Evolutionary conservation across 2,113 vertebrate genomes (phyloP), one percentile per base, ranked within the genome.

Genomic region (Furnarius figulus): DNA sequence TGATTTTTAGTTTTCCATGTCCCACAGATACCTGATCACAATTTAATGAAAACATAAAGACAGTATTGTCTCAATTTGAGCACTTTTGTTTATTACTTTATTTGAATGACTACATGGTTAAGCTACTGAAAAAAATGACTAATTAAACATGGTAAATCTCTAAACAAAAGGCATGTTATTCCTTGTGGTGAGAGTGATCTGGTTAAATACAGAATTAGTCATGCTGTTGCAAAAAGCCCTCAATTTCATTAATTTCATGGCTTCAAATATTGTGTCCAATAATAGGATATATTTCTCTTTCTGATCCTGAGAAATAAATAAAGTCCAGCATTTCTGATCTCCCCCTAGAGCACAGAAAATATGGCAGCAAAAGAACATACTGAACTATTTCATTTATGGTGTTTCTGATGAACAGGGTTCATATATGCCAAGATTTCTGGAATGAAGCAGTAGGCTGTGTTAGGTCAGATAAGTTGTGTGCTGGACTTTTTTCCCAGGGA

Each of bases 61-160:
- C 72, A 93, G 76, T 95, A 97, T 97, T 83, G 96, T 97, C 93
- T 98, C 96, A 97, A 97, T 91, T 97, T 81, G 76, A 78, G 50
- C 93, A 94, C 92, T 95, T 97, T 94, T 96, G 96, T 97, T 95
- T 96, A 96, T 98, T 92, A 96, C 85, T 97, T 96, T 97, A 97
- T 98, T 97, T 97, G 95, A 95, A 70, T 95, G 94, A 98, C 82
- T 97, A 97, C 97, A 93, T 97, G 97, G 90, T 92, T 97, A 97
- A 97, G 87, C 87, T 97, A 97, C 95, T 97, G 97, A 96, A 87
- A 91, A 78, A 97, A 97, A 95, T 94, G 33, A 97, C 93, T 97
- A 95, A 98, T 97, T 97, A 96, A 98, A 97, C 94, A 95, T 94
- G 97, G 95, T 97, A 98, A 97, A 97, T 97, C 92, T 98, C 95